Conservation (phyloP, 2,888 invertebrate species). For the Desoria tigrina region DNA sequence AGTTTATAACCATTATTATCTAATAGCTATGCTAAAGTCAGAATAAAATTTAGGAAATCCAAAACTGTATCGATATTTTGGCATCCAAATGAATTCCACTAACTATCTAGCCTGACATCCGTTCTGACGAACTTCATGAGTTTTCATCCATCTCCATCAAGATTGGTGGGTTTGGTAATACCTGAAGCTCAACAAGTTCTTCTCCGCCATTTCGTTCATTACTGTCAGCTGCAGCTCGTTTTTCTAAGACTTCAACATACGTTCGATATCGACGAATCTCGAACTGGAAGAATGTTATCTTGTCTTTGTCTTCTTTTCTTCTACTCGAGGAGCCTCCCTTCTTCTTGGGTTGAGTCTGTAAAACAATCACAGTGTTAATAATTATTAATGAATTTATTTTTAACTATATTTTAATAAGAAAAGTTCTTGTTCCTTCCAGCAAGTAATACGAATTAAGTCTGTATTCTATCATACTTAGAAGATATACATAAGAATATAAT, state of each 20-base stretch:
- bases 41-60: neutral
- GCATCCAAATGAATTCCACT: neutral
- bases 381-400: slow-evolving; percentile 13
- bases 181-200: slow-evolving; percentile 50
- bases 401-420: slow-evolving; percentile 1
- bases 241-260: slow-evolving; percentile 45
- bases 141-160: slow-evolving; percentile 50
- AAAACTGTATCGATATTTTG: neutral
- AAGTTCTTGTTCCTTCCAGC: no score
- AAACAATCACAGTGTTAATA: slow-evolving; percentile 16
- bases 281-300: slow-evolving; percentile 48
- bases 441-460: no score
- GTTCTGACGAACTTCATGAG: slow-evolving; percentile 22
- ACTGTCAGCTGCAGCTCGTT: slow-evolving; percentile 10
- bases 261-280: slow-evolving; percentile 50
- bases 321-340: slow-evolving; percentile 34
- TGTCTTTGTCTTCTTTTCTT: slow-evolving; percentile 48
- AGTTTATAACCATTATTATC: no score
- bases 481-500: no score
- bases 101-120: neutral
- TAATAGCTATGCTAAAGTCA: no score
- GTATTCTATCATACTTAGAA: no score
- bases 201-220: slow-evolving; percentile 28
- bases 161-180: slow-evolving; percentile 51
- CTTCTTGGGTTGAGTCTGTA: slow-evolving; percentile 44